Percentiles rank a stretch among this genome's conserved stretches.
phyloP scores from a whole-genome alignment of 2,888 invertebrate species.

The Drosophila robusta region DNA sequence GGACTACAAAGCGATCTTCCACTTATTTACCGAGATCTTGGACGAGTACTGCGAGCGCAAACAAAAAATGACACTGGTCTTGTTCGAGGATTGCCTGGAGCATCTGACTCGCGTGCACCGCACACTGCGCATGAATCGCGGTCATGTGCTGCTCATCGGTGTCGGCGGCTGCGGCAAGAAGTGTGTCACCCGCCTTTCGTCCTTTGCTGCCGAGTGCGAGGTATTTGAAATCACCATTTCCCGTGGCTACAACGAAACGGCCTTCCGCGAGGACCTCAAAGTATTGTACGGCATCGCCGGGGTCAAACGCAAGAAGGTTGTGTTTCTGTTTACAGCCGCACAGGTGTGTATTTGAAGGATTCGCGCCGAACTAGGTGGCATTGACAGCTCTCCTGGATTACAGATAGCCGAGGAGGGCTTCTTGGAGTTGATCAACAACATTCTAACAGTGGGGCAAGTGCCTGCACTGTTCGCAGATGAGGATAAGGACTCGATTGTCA shows the following conservation, averaged over 20 bases:
- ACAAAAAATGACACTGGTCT: conserved; percentile 91
- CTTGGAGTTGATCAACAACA: conserved; percentile 95
- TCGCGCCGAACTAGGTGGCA: background rate
- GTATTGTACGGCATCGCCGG: conserved; percentile 91
- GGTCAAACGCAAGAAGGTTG: conserved; percentile 91
- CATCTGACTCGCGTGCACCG: conserved; percentile 95
- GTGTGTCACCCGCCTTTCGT: conserved; percentile 91
- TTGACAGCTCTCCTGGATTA: background rate
- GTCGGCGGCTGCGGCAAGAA: conserved; percentile 96
- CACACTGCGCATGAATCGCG: conserved; percentile 91
- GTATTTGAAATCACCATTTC: conserved; percentile 93
- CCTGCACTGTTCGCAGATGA: conserved; percentile 95
- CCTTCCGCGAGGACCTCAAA: conserved; percentile 95
- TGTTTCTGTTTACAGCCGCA: conserved; percentile 93
- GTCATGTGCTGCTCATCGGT: conserved; percentile 94
- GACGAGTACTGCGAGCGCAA: conserved; percentile 93
- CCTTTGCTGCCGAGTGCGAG: conserved; percentile 93
- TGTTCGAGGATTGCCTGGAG: conserved; percentile 96
- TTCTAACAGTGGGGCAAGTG: conserved; percentile 94
- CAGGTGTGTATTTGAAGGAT: conserved; percentile 86
- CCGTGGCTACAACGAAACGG: conserved; percentile 93
- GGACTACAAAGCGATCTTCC: conserved; percentile 95
- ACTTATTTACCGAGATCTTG: conserved; percentile 94
- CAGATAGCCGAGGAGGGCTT: conserved; percentile 92
- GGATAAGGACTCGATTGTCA: conserved; percentile 93